These are phyloP conservation scores for Anhinga rufa DNA, from an alignment of 2,113 vertebrate genomes.

Conservation along the genomic window DNA sequence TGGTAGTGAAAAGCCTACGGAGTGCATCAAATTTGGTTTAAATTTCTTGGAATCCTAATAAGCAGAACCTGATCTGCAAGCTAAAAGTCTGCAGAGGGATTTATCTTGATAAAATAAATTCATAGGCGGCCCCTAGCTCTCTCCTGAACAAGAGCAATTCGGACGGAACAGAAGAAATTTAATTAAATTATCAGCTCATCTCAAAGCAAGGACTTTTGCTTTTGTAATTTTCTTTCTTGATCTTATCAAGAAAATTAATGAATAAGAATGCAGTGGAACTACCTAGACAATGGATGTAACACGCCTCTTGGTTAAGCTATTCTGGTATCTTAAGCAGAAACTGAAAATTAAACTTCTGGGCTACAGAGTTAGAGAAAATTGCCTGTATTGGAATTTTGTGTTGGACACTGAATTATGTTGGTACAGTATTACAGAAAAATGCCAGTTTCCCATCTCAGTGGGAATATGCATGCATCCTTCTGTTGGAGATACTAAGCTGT, in stretches of 20 bases:
- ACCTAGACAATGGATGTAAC: background rate
- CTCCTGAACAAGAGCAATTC: background rate
- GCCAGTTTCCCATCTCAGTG: background rate
- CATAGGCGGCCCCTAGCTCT: background rate
- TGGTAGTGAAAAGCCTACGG: background rate
- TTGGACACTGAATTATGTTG: background rate
- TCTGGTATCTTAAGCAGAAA: background rate
- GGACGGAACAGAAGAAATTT: background rate
- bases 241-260: slow-evolving; percentile 20
- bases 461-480: background rate
- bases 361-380: background rate
- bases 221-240: slow-evolving; percentile 32
- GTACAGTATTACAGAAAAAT: background rate
- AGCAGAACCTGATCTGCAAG: slow-evolving; percentile 19
- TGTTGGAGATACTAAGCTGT: background rate
- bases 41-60: slow-evolving; percentile 29
- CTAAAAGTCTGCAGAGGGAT: slow-evolving; percentile 11
- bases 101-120: slow-evolving; percentile 20
- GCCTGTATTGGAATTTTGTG: background rate
- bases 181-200: slow-evolving; percentile 44
- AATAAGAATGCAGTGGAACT: background rate
- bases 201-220: background rate
- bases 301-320: background rate
- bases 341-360: background rate
- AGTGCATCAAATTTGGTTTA: slow-evolving; percentile 4